Conservation (phyloP, 2,113 vertebrate genomes). For the Holacanthus passer region DNA sequence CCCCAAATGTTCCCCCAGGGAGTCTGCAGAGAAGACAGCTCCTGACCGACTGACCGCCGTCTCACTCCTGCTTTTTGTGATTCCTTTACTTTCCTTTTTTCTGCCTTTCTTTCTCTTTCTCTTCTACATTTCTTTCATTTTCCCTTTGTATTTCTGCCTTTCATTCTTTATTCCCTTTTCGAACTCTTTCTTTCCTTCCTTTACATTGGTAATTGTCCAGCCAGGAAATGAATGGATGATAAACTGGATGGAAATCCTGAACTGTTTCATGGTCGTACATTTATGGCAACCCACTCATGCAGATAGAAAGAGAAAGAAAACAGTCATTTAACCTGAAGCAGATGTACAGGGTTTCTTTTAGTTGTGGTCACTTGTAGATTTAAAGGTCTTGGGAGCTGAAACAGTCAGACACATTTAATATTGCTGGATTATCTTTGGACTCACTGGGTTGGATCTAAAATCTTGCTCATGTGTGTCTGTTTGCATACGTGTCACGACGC, state of each 20-base stretch:
- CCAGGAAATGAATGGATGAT: constrained; percentile 36
- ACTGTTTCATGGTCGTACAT: constrained; percentile 8
- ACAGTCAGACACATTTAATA: neutral
- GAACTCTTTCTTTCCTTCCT: neutral
- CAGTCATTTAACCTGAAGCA: constrained; percentile 20
- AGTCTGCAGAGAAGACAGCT: constrained; percentile 43
- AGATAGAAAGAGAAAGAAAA: constrained; percentile 9
- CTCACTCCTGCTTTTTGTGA: neutral
- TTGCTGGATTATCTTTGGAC: neutral
- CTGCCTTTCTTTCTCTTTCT: neutral
- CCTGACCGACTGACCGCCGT: neutral
- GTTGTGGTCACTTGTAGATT: neutral
- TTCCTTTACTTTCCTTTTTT: neutral
- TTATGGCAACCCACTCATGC: constrained; percentile 3
- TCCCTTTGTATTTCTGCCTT: neutral
- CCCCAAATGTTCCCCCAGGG: constrained; percentile 25
- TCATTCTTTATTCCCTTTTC: neutral
- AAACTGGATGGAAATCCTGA: constrained; percentile 9
- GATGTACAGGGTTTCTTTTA: constrained; percentile 31
- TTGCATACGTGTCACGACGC: neutral
- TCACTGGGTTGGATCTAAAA: neutral
- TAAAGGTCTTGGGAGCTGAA: neutral
- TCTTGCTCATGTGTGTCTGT: neutral
- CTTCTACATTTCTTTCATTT: neutral
- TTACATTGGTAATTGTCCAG: neutral